phyloP scores from a whole-genome alignment of 2,797 vertebrate genomes.

The Sandelia bainsii region DNA sequence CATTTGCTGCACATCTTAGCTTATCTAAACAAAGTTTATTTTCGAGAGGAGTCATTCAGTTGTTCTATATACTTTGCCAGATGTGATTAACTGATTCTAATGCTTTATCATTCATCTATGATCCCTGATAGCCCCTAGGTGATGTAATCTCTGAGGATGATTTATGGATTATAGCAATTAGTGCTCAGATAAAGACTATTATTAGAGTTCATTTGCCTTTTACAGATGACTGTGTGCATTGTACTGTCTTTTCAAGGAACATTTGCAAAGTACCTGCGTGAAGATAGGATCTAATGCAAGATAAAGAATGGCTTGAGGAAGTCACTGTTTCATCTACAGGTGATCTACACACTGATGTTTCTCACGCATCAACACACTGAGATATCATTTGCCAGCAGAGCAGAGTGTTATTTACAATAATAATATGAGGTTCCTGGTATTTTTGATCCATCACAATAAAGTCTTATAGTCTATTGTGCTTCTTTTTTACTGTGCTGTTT shows the following conservation, averaged over 20 bases:
- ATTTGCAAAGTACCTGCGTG: constrained; percentile 44
- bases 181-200: constrained; percentile 67
- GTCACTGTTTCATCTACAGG: constrained; percentile 35
- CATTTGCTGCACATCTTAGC: constrained; percentile 34
- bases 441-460: constrained; percentile 36
- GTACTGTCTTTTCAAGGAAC: constrained; percentile 43
- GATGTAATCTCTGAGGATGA: constrained; percentile 68
- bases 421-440: constrained; percentile 32
- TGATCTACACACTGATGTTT: constrained; percentile 44
- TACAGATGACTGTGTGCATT: constrained; percentile 39
- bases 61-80: constrained; percentile 58
- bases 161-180: constrained; percentile 77
- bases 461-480: constrained; percentile 19
- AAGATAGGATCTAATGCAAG: constrained; percentile 41
- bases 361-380: constrained; percentile 6
- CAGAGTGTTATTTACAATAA: constrained; percentile 46
- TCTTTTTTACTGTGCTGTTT: constrained; percentile 20
- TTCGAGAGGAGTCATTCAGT: constrained; percentile 44
- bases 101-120: constrained; percentile 59
- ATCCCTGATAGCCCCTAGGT: constrained; percentile 67
- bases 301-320: constrained; percentile 56
- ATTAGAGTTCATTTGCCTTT: constrained; percentile 68
- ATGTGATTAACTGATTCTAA: constrained; percentile 54
- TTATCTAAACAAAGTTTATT: constrained; percentile 51
- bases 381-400: constrained; percentile 60